Evolutionary conservation across 2,113 vertebrate genomes (phyloP).

Genomic region (Dipodomys merriami): DNA sequence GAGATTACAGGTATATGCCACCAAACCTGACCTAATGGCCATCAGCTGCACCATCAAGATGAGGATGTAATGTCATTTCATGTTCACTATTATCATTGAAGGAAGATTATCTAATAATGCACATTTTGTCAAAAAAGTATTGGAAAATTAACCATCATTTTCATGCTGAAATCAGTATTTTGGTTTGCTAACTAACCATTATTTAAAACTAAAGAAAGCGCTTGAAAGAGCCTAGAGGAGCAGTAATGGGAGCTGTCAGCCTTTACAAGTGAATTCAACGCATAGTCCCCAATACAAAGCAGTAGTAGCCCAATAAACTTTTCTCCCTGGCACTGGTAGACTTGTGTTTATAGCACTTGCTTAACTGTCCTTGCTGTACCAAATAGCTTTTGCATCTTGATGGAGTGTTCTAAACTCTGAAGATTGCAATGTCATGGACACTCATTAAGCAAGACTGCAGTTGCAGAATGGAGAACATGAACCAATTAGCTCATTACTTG

Average conservation of each 20-base stretch:
- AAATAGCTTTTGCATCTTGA: conserved; percentile 13
- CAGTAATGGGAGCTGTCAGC: background rate
- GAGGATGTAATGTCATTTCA: conserved; percentile 31
- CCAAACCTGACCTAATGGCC: no score
- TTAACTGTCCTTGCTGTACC: conserved; percentile 38
- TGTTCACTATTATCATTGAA: background rate
- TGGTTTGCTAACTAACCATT: conserved; percentile 41
- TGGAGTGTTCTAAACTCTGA: conserved; percentile 25
- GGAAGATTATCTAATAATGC: background rate
- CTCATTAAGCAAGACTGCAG: background rate
- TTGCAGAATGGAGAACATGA: background rate
- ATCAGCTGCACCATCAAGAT: background rate
- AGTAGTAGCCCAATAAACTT: conserved; percentile 40
- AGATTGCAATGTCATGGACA: background rate
- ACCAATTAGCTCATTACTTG: background rate
- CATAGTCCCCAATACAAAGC: conserved; percentile 27
- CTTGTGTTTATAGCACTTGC: conserved; percentile 2
- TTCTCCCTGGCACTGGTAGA: background rate
- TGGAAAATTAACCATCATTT: conserved; percentile 38
- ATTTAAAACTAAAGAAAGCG: conserved; percentile 19
- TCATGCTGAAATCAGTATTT: conserved; percentile 36
- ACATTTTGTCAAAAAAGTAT: conserved; percentile 4
- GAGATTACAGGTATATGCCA: background rate
- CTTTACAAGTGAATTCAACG: conserved; percentile 28
- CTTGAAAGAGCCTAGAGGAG: background rate